Conservation (phyloP, 2,113 vertebrate species). For the Muscicapa adusta region DNA sequence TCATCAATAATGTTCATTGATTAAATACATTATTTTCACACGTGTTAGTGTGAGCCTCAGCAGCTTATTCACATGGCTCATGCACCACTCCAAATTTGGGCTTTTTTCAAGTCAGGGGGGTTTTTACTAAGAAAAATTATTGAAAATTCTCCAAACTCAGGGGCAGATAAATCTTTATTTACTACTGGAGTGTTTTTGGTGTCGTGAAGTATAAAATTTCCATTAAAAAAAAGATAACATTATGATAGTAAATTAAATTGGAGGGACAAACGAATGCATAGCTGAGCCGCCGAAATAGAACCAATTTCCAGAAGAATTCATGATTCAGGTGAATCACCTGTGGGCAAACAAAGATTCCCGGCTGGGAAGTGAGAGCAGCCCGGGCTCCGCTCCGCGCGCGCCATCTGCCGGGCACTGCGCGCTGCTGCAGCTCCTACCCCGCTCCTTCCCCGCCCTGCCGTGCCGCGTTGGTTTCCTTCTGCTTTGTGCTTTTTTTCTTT, state of each 20-base stretch:
- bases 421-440: not conserved
- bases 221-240: not conserved
- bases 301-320: rapidly evolving
- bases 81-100: not conserved
- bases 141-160: not conserved
- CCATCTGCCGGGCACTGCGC: conserved; percentile 6
- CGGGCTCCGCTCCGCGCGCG: not conserved
- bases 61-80: not conserved
- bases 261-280: rapidly evolving
- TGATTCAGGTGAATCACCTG: not conserved
- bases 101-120: not conserved
- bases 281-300: not conserved
- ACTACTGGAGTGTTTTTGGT: not conserved
- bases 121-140: not conserved
- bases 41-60: rapidly evolving
- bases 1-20: not conserved
- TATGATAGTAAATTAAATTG: not conserved
- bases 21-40: not conserved
- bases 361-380: not conserved
- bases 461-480: rapidly evolving
- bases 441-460: too few species aligned
- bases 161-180: not conserved
- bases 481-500: too few species aligned
- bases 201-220: not conserved
- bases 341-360: rapidly evolving